A percentile compares a stretch with the other conserved stretches of the same genome.
Conservation (phyloP, 2,797 vertebrate species). For the Gambusia yucatana region DNA sequence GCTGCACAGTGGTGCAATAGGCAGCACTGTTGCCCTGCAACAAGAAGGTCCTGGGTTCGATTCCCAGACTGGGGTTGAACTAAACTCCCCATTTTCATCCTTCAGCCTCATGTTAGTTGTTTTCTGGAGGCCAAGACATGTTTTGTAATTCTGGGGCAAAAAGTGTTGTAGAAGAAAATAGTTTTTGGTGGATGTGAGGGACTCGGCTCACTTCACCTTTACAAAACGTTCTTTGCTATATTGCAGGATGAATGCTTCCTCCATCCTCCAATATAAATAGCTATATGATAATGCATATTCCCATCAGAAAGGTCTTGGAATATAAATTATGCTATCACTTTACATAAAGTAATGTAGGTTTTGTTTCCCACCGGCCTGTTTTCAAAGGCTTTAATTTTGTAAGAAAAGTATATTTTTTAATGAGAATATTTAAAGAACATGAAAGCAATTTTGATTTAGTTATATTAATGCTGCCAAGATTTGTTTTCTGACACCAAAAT, state of each 20-base stretch:
- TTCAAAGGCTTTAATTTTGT: background rate
- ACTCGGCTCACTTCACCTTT: background rate
- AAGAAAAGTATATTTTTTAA: background rate
- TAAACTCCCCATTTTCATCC: background rate
- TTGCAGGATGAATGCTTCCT: background rate
- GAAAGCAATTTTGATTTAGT: background rate
- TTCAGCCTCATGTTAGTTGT: background rate
- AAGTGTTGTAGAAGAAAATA: background rate
- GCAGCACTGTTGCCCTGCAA: too few relatives aligned
- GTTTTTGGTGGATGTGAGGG: background rate
- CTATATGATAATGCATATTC: background rate
- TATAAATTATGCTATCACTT: background rate
- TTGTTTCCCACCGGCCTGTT: background rate
- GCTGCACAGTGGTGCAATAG: too few relatives aligned
- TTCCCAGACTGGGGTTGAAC: background rate
- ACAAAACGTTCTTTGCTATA: background rate
- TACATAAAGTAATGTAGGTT: background rate
- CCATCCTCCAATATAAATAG: background rate
- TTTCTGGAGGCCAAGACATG: background rate
- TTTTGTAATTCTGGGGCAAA: background rate
- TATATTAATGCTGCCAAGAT: background rate
- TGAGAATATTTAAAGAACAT: background rate
- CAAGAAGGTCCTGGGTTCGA: too few relatives aligned
- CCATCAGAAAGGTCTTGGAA: background rate
- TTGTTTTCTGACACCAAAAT: background rate